Evolutionary conservation across 2,888 invertebrate genomes (phyloP).

Genomic region (Lacanobia wlatinum): DNA sequence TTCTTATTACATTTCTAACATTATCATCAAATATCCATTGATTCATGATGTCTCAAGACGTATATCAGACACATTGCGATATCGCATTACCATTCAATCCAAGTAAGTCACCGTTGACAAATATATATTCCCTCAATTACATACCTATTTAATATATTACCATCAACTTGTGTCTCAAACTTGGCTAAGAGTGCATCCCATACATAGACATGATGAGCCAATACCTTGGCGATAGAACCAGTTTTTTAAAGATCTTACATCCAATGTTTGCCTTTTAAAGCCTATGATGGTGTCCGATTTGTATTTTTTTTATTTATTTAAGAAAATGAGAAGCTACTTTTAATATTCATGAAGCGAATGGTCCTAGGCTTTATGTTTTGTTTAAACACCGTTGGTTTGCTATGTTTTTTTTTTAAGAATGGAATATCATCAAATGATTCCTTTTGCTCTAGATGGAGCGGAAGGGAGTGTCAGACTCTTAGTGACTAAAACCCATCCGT

Average conservation of each 20-base stretch:
- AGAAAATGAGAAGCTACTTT: constrained; percentile 6
- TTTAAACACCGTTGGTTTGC: too few relatives aligned
- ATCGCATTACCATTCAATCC: constrained; percentile 42
- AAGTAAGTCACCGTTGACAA: constrained; percentile 33
- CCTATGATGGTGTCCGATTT: constrained; percentile 23
- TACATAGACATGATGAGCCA: constrained; percentile 46
- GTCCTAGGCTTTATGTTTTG: not conserved
- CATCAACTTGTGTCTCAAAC: constrained; percentile 9
- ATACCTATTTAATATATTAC: constrained; percentile 24
- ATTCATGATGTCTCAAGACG: constrained; percentile 11
- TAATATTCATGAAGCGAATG: constrained; percentile 44
- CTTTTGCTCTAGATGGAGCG: too few relatives aligned
- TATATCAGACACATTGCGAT: constrained; percentile 23
- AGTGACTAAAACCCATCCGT: too few relatives aligned
- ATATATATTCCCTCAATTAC: constrained; percentile 40
- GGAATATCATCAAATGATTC: too few relatives aligned
- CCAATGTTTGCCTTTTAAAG: constrained; percentile 29
- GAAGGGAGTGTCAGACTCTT: too few relatives aligned
- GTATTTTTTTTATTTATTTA: constrained; percentile 23
- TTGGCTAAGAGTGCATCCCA: constrained; percentile 15
- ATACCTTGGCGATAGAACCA: constrained; percentile 16
- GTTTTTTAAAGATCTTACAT: constrained; percentile 37
- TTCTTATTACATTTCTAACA: not conserved
- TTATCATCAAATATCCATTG: constrained; percentile 15
- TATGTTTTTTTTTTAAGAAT: too few relatives aligned